Percentiles rank a stretch among this genome's conserved stretches.
These are phyloP conservation scores for Champsocephalus gunnari DNA, from an alignment of 2,797 vertebrate species.

Conservation along the genomic window DNA sequence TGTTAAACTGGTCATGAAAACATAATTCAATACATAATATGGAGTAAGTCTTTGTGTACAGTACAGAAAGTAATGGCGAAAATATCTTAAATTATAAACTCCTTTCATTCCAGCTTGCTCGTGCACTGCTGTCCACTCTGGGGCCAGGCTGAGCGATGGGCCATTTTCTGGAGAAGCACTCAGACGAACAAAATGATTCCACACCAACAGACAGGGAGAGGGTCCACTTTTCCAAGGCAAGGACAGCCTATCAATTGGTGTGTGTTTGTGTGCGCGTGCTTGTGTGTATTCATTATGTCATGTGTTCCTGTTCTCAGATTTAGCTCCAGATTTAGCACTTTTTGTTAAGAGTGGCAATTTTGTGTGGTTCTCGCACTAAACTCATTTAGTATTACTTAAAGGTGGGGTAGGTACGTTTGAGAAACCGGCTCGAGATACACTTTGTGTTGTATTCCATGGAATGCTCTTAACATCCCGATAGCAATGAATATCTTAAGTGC, in stretches of 20 bases:
- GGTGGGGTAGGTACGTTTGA: not conserved
- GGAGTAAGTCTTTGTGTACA: slow-evolving; percentile 42
- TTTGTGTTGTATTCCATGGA: too few relatives aligned
- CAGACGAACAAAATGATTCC: slow-evolving; percentile 77
- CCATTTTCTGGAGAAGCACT: slow-evolving; percentile 77
- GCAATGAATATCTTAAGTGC: too few relatives aligned
- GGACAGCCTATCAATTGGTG: slow-evolving; percentile 53
- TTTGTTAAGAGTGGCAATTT: slow-evolving; percentile 3
- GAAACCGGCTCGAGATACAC: too few relatives aligned
- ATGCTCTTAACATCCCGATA: too few relatives aligned
- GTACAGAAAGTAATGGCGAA: slow-evolving; percentile 49
- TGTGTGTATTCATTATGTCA: slow-evolving; percentile 27
- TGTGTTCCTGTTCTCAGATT: slow-evolving; percentile 12
- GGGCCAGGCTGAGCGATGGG: slow-evolving; percentile 65
- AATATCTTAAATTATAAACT: slow-evolving; percentile 54
- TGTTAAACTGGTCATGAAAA: slow-evolving; percentile 49
- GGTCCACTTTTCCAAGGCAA: slow-evolving; percentile 65
- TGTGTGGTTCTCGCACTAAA: not conserved
- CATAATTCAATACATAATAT: slow-evolving; percentile 43
- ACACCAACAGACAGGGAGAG: slow-evolving; percentile 66
- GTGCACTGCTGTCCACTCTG: slow-evolving; percentile 45
- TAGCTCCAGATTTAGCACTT: not conserved
- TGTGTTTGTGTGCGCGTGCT: slow-evolving; percentile 17
- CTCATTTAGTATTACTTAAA: slow-evolving; percentile 5
- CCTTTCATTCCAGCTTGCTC: slow-evolving; percentile 54